These are phyloP conservation scores for Autographa pulchrina DNA, from an alignment of 2,888 invertebrate genomes.

Conservation along the genomic window DNA sequence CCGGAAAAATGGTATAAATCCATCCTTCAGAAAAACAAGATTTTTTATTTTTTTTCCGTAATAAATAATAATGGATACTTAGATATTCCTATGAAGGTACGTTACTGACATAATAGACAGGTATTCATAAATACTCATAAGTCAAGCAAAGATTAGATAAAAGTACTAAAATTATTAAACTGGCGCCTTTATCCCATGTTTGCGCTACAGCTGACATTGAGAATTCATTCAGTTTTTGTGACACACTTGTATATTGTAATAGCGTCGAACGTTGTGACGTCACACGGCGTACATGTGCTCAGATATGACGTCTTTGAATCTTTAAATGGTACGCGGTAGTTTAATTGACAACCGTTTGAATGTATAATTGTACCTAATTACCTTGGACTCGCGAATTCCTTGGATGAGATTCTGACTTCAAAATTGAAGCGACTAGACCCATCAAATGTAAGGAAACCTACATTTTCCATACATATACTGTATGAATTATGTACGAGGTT, in stretches of 20 bases:
- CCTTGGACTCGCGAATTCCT: neutral
- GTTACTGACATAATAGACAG: neutral
- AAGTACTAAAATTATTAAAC: neutral
- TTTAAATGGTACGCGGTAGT: neutral
- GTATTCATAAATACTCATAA: conserved; percentile 3
- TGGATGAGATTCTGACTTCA: neutral
- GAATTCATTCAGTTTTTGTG: conserved; percentile 5
- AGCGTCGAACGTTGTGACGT: conserved; percentile 4
- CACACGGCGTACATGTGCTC: neutral
- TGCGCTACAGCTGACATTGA: conserved; percentile 7
- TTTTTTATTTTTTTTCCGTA: too few species aligned
- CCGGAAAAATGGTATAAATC: too few species aligned
- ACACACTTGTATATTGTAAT: neutral
- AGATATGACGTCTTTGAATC: conserved; percentile 4
- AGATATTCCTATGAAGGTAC: neutral
- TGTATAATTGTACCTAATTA: neutral
- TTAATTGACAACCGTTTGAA: neutral
- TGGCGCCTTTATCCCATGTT: neutral
- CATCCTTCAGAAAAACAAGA: too few species aligned
- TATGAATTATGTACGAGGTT: neutral
- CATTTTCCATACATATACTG: neutral
- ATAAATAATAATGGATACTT: too few species aligned
- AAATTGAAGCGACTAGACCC: neutral
- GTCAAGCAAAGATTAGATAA: conserved; percentile 1
- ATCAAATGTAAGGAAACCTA: neutral